phyloP scores from a whole-genome alignment of 2,113 vertebrate genomes.

The Gobius niger region DNA sequence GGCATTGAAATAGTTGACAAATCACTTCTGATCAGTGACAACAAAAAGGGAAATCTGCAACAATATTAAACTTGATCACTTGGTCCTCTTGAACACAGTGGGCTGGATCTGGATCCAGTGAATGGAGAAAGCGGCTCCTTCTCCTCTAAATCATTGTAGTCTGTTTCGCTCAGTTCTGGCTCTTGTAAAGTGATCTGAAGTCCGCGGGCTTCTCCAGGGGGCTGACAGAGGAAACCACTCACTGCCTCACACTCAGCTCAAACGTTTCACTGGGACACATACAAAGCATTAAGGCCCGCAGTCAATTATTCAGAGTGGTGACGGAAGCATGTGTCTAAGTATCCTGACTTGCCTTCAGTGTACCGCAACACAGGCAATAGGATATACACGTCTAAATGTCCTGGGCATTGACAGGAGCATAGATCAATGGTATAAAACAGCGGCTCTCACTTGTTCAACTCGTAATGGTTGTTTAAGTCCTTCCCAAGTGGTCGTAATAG shows the following conservation, averaged over 20 bases:
- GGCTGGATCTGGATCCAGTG: not conserved
- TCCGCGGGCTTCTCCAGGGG: slow-evolving; percentile 36
- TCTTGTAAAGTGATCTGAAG: slow-evolving; percentile 37
- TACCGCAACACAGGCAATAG: slow-evolving; percentile 41
- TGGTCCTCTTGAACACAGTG: not conserved
- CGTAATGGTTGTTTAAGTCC: too few relatives aligned
- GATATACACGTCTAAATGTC: slow-evolving; percentile 38
- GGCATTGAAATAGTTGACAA: too few relatives aligned
- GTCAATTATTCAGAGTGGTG: slow-evolving; percentile 63
- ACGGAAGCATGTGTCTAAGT: slow-evolving; percentile 44
- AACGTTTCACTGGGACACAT: slow-evolving; percentile 8
- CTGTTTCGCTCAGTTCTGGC: slow-evolving; percentile 26
- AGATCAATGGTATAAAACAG: not conserved
- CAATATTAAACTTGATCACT: too few relatives aligned
- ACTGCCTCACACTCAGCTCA: slow-evolving; percentile 15
- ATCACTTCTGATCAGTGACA: too few relatives aligned
- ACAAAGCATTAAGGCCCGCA: slow-evolving; percentile 19
- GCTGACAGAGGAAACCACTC: slow-evolving; percentile 41
- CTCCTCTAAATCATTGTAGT: slow-evolving; percentile 10
- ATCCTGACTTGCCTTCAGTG: slow-evolving; percentile 19
- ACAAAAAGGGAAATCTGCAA: too few relatives aligned
- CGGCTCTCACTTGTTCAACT: too few relatives aligned
- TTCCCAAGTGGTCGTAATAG: too few relatives aligned
- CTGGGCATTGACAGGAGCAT: slow-evolving; percentile 6
- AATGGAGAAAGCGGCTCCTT: slow-evolving; percentile 8